Conservation (phyloP, 2,113 vertebrate genomes). For the Vulpes lagopus region DNA sequence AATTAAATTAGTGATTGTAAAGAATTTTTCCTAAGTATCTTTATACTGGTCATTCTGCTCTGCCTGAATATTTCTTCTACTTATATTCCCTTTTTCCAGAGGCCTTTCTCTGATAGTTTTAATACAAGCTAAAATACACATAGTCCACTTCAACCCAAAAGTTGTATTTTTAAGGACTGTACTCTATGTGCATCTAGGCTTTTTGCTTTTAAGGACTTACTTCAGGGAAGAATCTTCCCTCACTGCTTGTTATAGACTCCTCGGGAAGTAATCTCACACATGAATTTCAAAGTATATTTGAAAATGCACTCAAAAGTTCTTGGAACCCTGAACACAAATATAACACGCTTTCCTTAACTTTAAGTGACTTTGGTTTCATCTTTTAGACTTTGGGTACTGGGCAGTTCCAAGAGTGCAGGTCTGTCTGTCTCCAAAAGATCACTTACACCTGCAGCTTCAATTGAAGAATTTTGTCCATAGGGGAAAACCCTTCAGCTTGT, state of each 20-base stretch:
- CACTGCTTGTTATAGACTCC: not conserved
- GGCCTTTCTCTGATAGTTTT: not conserved
- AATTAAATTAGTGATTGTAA: not conserved
- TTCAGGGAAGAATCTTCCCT: not conserved
- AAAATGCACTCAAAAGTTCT: not conserved
- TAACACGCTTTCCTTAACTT: conserved; percentile 24
- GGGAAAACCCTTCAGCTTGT: not conserved
- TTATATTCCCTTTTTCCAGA: not conserved
- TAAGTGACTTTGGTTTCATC: not conserved
- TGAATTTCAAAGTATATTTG: conserved; percentile 37
- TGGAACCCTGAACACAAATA: not conserved
- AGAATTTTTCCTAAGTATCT: not conserved
- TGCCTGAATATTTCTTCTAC: not conserved
- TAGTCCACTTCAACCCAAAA: not conserved
- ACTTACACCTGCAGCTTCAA: not conserved
- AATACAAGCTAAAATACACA: not conserved
- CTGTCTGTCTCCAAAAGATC: not conserved
- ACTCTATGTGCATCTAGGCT: not conserved
- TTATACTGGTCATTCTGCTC: not conserved
- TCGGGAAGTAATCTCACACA: not conserved
- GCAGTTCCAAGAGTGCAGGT: not conserved
- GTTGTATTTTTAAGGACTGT: not conserved
- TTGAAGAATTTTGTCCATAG: not conserved
- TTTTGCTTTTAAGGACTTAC: not conserved
- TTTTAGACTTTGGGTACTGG: not conserved